These are phyloP conservation scores for Spilarctia lutea DNA, from an alignment of 2,888 invertebrate genomes.

Conservation along the genomic window DNA sequence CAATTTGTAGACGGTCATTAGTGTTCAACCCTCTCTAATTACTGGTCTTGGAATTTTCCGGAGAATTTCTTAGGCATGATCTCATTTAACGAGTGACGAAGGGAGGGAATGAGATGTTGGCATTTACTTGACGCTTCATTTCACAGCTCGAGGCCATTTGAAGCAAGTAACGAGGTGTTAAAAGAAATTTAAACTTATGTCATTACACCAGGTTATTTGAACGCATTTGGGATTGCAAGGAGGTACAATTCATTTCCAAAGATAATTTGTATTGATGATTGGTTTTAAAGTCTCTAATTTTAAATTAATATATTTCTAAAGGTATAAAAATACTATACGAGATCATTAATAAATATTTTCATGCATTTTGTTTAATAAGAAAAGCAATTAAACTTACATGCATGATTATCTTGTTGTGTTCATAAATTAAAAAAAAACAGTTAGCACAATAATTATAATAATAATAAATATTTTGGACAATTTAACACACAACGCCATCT, in stretches of 20 bases:
- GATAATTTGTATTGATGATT: not conserved
- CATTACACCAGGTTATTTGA: conserved; percentile 33
- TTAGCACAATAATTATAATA: no score
- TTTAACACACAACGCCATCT: no score
- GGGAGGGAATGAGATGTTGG: conserved; percentile 31
- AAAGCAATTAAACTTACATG: no score
- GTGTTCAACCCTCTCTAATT: conserved; percentile 63
- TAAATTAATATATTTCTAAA: not conserved
- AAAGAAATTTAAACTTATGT: conserved; percentile 26
- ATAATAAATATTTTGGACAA: no score
- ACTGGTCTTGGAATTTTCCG: conserved; percentile 63
- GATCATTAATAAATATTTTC: no score
- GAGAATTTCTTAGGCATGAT: conserved; percentile 51
- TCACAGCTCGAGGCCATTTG: conserved; percentile 35
- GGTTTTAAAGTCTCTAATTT: not conserved
- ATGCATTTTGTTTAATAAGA: no score
- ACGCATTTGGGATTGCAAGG: conserved; percentile 7
- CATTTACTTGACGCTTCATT: conserved; percentile 41
- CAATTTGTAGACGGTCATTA: conserved; percentile 71
- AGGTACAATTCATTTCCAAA: not conserved
- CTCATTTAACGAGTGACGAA: conserved; percentile 52
- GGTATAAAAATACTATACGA: not conserved
- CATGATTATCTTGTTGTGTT: no score
- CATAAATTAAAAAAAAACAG: no score
- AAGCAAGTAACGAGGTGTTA: conserved; percentile 35